Conservation (phyloP, 2,888 invertebrate genomes). For the Andrena minutula region DNA sequence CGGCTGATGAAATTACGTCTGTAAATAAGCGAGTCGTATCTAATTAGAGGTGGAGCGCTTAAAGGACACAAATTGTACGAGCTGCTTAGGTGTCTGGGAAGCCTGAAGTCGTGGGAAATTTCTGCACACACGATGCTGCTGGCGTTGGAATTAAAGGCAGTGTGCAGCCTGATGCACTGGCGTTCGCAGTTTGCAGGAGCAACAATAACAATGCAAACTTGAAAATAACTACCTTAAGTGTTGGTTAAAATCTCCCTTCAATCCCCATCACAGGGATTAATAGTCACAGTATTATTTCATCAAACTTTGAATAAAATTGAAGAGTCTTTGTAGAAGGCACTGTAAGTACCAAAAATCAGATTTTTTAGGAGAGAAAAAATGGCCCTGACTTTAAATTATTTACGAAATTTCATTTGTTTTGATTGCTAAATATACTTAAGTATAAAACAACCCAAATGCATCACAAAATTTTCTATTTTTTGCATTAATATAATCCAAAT, state of each 20-base stretch:
- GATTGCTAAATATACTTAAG: no score
- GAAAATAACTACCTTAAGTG: background rate
- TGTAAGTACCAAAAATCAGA: no score
- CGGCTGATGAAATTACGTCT: slow-evolving; percentile 50
- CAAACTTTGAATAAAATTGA: no score
- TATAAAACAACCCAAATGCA: no score
- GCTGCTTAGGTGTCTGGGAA: slow-evolving; percentile 25
- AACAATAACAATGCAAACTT: background rate
- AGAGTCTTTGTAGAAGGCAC: no score
- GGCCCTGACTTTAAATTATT: no score
- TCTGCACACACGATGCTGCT: background rate
- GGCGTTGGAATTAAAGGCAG: slow-evolving; percentile 4
- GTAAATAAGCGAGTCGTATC: slow-evolving; percentile 42
- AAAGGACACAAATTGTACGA: slow-evolving; percentile 30
- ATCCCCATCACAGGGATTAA: no score
- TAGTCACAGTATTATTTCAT: no score
- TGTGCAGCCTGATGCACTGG: background rate
- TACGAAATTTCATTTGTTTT: no score
- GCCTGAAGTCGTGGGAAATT: slow-evolving; percentile 19
- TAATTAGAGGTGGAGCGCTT: slow-evolving; percentile 38
- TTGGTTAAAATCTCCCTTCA: background rate
- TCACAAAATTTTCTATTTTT: no score
- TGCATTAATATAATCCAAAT: no score
- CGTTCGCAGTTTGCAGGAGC: background rate
- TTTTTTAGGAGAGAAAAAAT: no score